Percentiles rank a stretch among this genome's conserved stretches.
These are phyloP conservation scores for Isurus oxyrinchus DNA, from an alignment of 2,113 vertebrate species.

Conservation along the genomic window DNA sequence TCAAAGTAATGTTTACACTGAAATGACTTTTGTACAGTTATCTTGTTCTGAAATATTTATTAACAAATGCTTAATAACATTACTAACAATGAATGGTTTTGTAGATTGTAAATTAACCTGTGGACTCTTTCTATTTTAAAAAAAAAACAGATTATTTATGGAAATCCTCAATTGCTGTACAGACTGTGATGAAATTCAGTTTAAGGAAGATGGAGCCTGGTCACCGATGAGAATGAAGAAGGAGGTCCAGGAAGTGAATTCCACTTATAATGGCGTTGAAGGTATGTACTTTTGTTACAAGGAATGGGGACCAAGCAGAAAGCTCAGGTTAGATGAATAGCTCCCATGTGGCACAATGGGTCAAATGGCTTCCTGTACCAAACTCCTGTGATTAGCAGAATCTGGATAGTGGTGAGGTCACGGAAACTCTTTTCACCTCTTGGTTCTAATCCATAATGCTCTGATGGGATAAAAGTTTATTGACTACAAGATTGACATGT, in stretches of 20 bases:
- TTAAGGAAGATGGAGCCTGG: conserved; percentile 95
- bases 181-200: conserved; percentile 97
- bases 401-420: neutral
- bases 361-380: neutral
- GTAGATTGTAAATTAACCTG: neutral
- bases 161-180: conserved; percentile 94
- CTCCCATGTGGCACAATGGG: neutral
- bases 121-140: conserved; percentile 31
- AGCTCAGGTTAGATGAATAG: neutral
- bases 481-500: neutral
- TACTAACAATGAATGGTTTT: neutral
- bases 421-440: neutral
- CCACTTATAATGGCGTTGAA: conserved; percentile 81
- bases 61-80: neutral
- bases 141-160: conserved; percentile 80
- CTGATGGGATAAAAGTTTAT: neutral
- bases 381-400: neutral
- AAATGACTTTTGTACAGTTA: neutral
- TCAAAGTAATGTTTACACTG: neutral
- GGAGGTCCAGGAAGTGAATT: conserved; percentile 87
- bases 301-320: fast-evolving
- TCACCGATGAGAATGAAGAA: conserved; percentile 94
- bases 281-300: conserved; percentile 56
- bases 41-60: neutral
- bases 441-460: neutral